These are phyloP conservation scores for Oscheius myriophilus DNA, from an alignment of 2,888 invertebrate species.

Conservation along the genomic window DNA sequence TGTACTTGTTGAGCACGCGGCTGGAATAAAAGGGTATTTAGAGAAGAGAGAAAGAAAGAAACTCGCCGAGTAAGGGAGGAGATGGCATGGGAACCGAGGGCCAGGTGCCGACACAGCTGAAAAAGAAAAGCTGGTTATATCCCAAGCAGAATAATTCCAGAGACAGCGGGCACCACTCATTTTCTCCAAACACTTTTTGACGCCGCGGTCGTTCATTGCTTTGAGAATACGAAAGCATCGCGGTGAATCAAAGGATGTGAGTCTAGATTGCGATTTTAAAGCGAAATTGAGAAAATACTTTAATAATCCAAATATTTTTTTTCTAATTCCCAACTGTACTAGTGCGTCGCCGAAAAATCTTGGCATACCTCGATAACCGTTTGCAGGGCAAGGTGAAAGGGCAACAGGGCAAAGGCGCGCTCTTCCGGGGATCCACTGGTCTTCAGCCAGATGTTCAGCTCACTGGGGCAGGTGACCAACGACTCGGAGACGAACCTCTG, in stretches of 20 bases:
- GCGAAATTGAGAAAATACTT: too few species aligned
- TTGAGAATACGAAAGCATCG: too few species aligned
- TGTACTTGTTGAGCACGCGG: conserved; percentile 16
- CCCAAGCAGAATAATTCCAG: too few species aligned
- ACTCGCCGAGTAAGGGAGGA: background rate
- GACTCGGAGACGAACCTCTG: conserved; percentile 19
- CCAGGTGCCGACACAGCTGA: background rate
- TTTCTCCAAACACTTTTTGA: too few species aligned
- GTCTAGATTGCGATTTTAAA: too few species aligned
- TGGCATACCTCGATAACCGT: conserved; percentile 28
- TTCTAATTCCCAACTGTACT: too few species aligned
- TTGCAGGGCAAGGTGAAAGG: conserved; percentile 27
- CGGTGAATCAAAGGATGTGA: too few species aligned
- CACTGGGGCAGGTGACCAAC: conserved; percentile 5
- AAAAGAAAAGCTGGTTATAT: background rate
- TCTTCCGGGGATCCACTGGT: conserved; percentile 14
- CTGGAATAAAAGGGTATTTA: conserved; percentile 10
- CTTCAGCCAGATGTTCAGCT: conserved; percentile 7
- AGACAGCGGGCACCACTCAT: too few species aligned
- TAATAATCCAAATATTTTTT: too few species aligned
- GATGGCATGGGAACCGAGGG: background rate
- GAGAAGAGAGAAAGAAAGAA: background rate
- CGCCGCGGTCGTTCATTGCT: too few species aligned
- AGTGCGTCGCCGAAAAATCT: conserved; percentile 4
- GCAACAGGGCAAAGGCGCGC: conserved; percentile 13